Evolutionary conservation across 2,888 invertebrate species (phyloP).

Genomic region (Dyspetes luteomarginatus): DNA sequence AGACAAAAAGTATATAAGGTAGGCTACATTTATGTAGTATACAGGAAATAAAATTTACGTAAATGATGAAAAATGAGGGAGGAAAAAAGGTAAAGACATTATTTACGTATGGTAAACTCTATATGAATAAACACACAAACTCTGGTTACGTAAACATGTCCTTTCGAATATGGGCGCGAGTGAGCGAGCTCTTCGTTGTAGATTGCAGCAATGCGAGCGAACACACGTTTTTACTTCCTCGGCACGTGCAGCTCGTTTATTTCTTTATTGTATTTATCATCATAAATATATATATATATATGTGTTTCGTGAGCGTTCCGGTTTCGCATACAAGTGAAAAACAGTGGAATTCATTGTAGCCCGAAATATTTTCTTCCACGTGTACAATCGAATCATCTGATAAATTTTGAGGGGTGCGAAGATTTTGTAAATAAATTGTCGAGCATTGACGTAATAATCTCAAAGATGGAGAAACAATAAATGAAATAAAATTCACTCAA

Average conservation of each 20-base stretch:
- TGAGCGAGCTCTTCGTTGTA: conserved; percentile 7
- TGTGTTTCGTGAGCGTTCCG: background rate
- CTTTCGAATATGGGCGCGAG: conserved; percentile 54
- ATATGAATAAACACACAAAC: conserved; percentile 56
- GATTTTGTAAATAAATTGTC: too few relatives aligned
- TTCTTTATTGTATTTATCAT: conserved; percentile 48
- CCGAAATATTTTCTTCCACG: background rate
- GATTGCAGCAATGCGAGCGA: conserved; percentile 21
- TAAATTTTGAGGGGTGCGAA: background rate
- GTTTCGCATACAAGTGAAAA: background rate
- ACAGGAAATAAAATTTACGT: conserved; percentile 18
- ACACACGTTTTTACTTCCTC: conserved; percentile 26
- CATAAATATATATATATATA: conserved; percentile 20
- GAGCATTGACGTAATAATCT: too few relatives aligned
- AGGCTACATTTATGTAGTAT: too few relatives aligned
- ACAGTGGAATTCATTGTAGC: background rate
- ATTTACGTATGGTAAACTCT: conserved; percentile 57
- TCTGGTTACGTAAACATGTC: conserved; percentile 56
- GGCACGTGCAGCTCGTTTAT: conserved; percentile 58
- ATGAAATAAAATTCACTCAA: too few relatives aligned
- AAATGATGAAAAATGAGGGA: conserved; percentile 14
- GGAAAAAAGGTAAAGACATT: conserved; percentile 43
- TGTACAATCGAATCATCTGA: background rate
- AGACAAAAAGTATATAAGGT: background rate
- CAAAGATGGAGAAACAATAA: too few relatives aligned